Evolutionary conservation across 2,888 invertebrate species (phyloP), one percentile per base, ranked within the genome.

Genomic region (Byasa hedistus): DNA sequence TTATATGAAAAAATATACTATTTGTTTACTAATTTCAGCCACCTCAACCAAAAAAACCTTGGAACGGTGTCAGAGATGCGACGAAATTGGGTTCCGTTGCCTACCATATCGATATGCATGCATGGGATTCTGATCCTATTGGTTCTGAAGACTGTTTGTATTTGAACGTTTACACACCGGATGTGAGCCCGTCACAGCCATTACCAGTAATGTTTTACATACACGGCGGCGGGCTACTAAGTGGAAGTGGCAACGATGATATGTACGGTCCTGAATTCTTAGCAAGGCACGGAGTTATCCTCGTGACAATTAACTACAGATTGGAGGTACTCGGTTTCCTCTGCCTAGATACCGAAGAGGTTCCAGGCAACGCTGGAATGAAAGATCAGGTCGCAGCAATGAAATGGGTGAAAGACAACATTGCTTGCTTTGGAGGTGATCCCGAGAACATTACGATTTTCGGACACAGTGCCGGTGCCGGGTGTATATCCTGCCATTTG

Each of bases 401-500:
- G 0, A 74, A 74, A 69, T 73, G 71, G 72, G 70, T 73, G 77
- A 76, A 82, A 24, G 71, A 73, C 3, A 86, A 87, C 63, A 86
- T 87, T 57, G 78, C 72, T 0, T 74, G 68, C 0, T 87, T 85
- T 27, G 83, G 86, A 5, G 87, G 87, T 1, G 81, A 87, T 32
- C 81, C 87, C 15, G 68, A 82, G 27, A 85, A 86, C 62, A 79
- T 87, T 1, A 86, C 86, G 2, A 69, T 89, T 32, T 72, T 71
- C 7, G 87, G 84, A 0, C 80, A 75, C 48, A 85, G 85, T 54
- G 84, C 86, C 10, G 87, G 87, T 1, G 76, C 78, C 0, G 75
- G 75, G 5, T 68, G 85, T 0, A 76, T 83, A 3, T 81, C 81
- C 57, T 76, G 82, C 2, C 68, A 85, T n/a, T 78, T 79, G 70